Percentiles rank a stretch among this genome's conserved stretches.
These are phyloP conservation scores for Callospermophilus lateralis DNA, from an alignment of 2,113 vertebrate genomes.

Conservation along the genomic window DNA sequence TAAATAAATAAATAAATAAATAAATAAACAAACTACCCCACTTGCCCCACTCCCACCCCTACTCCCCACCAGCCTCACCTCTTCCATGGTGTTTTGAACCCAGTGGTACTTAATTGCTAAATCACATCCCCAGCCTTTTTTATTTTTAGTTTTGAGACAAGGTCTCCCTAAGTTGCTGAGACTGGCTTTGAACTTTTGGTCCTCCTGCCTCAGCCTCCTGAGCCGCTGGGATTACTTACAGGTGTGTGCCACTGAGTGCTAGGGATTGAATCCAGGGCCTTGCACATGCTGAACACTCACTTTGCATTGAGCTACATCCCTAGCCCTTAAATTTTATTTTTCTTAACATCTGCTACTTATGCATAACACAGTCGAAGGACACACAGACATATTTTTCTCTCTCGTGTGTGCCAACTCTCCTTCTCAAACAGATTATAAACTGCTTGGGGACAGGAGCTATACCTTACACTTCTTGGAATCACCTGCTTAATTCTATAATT, in stretches of 20 bases:
- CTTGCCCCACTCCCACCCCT: not conserved
- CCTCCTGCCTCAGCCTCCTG: no score
- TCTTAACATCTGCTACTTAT: not conserved
- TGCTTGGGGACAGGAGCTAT: not conserved
- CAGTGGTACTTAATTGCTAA: not conserved
- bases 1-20: not conserved
- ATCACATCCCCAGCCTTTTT: no score
- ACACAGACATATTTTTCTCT: not conserved
- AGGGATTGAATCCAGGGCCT: not conserved
- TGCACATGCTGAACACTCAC: not conserved
- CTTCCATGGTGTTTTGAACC: not conserved
- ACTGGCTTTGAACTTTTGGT: no score
- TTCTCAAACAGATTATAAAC: constrained; percentile 31
- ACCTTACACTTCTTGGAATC: constrained; percentile 19
- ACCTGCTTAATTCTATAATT: not conserved
- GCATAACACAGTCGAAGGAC: not conserved
- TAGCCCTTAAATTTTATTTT: not conserved
- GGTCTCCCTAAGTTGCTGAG: no score
- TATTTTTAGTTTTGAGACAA: no score
- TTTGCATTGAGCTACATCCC: not conserved
- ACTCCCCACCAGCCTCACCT: not conserved
- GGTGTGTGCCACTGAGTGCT: not conserved
- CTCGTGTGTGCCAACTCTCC: not conserved
- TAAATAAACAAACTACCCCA: no score
- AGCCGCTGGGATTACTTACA: no score